A percentile compares a stretch with the other conserved stretches of the same genome.
These are phyloP conservation scores for Willisornis vidua DNA, from an alignment of 2,113 vertebrate species.

Conservation along the genomic window DNA sequence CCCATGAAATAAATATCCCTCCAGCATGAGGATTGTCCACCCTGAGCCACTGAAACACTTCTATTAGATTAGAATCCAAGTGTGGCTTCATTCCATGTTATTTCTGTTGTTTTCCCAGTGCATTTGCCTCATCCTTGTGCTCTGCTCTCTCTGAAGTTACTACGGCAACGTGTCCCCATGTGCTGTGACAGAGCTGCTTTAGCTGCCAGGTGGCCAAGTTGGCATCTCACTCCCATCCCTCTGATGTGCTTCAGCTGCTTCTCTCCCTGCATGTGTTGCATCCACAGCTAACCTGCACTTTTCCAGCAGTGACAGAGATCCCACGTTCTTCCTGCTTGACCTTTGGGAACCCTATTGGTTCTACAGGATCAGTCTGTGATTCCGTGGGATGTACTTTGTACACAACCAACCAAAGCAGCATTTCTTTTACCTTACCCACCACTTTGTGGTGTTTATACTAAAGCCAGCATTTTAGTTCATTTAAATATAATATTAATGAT, in stretches of 20 bases:
- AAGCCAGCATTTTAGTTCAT: not conserved
- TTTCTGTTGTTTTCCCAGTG: not conserved
- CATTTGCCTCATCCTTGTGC: constrained; percentile 61
- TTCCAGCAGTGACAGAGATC: not conserved
- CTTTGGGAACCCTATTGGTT: not conserved
- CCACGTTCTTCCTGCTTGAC: not conserved
- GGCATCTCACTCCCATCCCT: constrained; percentile 22
- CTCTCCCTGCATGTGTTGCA: not conserved
- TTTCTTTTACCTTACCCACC: not conserved
- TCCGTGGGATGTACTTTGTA: not conserved
- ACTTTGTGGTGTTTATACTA: not conserved
- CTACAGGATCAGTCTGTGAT: not conserved
- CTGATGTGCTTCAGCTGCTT: not conserved
- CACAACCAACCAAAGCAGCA: not conserved
- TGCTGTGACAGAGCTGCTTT: constrained; percentile 72
- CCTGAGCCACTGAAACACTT: not conserved
- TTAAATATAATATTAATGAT: not conserved
- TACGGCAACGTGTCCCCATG: constrained; percentile 79
- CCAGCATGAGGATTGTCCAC: not conserved
- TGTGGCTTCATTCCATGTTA: not conserved
- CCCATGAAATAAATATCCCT: not conserved
- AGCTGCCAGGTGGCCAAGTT: constrained; percentile 74
- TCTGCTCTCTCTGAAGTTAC: constrained; percentile 76
- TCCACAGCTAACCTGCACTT: not conserved
- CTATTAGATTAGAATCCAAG: not conserved